Evolutionary conservation across 2,888 invertebrate genomes (phyloP).

Genomic region (Strigamia crassipes): DNA sequence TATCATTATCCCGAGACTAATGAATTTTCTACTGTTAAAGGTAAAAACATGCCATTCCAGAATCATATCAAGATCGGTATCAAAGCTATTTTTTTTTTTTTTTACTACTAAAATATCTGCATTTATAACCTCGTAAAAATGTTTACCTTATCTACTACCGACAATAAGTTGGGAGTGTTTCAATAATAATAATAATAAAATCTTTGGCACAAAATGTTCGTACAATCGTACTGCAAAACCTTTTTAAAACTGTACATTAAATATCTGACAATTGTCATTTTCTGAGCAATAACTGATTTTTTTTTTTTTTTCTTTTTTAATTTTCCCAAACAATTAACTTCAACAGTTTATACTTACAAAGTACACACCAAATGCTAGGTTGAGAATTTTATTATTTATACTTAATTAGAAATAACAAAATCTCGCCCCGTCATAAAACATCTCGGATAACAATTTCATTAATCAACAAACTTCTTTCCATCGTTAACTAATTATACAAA

Average conservation of each 20-base stretch:
- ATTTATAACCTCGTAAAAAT: background rate
- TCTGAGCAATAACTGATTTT: slow-evolving; percentile 18
- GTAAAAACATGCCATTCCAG: background rate
- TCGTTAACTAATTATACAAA: background rate
- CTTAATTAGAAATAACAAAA: background rate
- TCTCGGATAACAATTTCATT: background rate
- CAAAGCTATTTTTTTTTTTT: slow-evolving; percentile 1
- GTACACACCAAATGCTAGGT: background rate
- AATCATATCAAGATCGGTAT: background rate
- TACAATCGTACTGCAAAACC: background rate
- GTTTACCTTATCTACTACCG: background rate
- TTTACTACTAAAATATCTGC: background rate
- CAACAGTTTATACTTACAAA: slow-evolving; percentile 16
- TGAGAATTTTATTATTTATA: background rate
- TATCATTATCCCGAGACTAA: background rate
- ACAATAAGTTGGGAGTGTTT: background rate
- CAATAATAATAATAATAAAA: background rate
- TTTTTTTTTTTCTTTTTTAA: background rate
- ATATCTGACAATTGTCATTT: slow-evolving; percentile 2
- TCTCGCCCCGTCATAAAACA: background rate
- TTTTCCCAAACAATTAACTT: background rate
- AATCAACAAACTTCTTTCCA: background rate
- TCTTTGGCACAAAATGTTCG: background rate
- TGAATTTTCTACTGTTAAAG: background rate
- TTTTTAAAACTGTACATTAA: background rate